Evolutionary conservation across 2,888 invertebrate genomes (phyloP), one percentile per base, ranked within the genome.

Genomic region (Strigamia crassipes): DNA sequence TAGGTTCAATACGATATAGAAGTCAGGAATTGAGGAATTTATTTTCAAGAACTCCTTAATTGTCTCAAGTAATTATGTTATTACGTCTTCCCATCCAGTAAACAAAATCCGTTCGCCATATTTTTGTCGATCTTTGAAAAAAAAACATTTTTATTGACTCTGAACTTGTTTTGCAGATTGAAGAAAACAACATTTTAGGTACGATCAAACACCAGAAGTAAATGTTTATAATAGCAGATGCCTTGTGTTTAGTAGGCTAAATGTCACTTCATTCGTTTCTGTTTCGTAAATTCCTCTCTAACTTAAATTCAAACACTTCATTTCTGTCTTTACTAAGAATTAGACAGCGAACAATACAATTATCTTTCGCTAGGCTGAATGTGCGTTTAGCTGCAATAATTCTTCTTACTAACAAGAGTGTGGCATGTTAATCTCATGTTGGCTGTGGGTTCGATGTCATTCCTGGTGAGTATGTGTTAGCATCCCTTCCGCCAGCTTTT

Each of bases 381-480:
- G 51, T 51, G 18, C 51, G 18, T 18, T 51, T 51, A 13, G 51
- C 51, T 51, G 2, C n/a, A 61, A 18, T 23, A 61, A 46, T 46
- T 46, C 46, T 61, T 23, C 23, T 61, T 61, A n/a, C 18, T 61
- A 61, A 61, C 61, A 61, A 61, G 21, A 61, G 61, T 61, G 61
- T 61, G 61, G 61, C 61, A 61, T 78, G 78, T 78, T 78, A 78
- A 38, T 27, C 78, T 78, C 78, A 78, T 78, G 78, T 78, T 78
- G 38, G 78, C 38, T 78, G 78, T 78, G 12, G 61, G 61, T 61
- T 61, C 61, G 23, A 61, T 61, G 61, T 61, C 61, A 61, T 61
- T 61, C 61, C 18, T 61, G 61, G 61, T 61, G 23, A 61, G 61
- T 61, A 61, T 12, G 10, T 61, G n/a, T n/a, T n/a, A 18, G 21